Evolutionary conservation across 2,113 vertebrate species (phyloP), one percentile per base, ranked within the genome.

Genomic region (Irena cyanogastra): DNA sequence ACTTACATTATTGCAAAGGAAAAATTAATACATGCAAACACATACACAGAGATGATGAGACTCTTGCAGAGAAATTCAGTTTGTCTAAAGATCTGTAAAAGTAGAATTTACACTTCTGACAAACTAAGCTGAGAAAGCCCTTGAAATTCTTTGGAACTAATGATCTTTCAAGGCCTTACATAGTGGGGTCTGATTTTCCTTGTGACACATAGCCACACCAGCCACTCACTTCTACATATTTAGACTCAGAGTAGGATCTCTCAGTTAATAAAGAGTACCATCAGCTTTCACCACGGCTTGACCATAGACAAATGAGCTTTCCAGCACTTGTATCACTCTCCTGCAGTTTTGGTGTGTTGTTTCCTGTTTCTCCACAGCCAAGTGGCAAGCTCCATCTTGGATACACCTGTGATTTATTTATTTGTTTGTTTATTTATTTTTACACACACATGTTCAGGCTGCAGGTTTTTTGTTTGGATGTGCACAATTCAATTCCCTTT

Each of bases 281-380:
- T 72, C 90, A 93, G 85, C 77, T 97, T 96, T 93, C 96, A 97
- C 90, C 69, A 93, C 12, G 16, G 77, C 83, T 90, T 81, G 65
- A 37, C 60, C 37, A 14, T 37, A 81, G 83, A 95, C 85, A 97
- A 95, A 97, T 93, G 72, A 97, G 89, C 94, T 97, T 96, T 97
- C 97, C 97, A 97, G 84, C 94, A 84, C 93, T 95, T 88, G 31
- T 60, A 91, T 95, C 92, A 44, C 56, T 94, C 97, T 96, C 88
- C 96, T 94, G 92, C 52, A 21, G 86, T 52, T 92, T 88, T 68
- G 39, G 66, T 83, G 66, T 87, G 66, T 81, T 94, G 93, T 89
- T 97, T 97, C 89, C 84, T 87, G 77, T 94, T 95, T 94, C 96
- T 91, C 75, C 61, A 71, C 61, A 90, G 93, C 59, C 83, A 90